A percentile compares a stretch with the other conserved stretches of the same genome.
Evolutionary conservation across 2,797 vertebrate species (phyloP).

Genomic region (Anguilla obscura): DNA sequence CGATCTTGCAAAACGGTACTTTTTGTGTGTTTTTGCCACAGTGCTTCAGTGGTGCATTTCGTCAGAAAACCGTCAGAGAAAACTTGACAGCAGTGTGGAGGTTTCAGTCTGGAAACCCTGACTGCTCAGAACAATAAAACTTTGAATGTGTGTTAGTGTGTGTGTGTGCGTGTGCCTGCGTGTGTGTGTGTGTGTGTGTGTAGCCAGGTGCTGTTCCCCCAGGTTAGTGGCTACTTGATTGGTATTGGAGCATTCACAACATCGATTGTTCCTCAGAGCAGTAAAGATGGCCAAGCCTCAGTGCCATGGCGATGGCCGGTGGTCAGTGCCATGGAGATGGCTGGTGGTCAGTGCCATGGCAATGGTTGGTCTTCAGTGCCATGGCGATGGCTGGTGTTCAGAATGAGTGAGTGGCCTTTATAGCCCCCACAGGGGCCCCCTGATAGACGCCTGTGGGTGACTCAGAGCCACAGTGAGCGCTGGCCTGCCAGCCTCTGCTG

Average conservation of each 20-base stretch:
- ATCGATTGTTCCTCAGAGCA: neutral
- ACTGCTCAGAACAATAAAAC: too few species aligned
- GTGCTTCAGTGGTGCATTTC: neutral
- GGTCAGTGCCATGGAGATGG: too few species aligned
- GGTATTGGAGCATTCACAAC: neutral
- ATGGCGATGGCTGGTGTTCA: neutral
- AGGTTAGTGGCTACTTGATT: neutral
- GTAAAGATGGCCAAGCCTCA: neutral
- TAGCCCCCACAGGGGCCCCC: neutral
- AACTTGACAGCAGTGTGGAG: too few species aligned
- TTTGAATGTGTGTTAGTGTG: too few species aligned
- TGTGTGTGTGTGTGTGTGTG: too few species aligned
- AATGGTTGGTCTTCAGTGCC: neutral
- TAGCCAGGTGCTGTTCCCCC: too few species aligned
- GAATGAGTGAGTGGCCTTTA: neutral
- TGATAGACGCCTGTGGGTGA: neutral
- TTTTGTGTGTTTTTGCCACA: neutral
- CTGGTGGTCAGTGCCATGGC: too few species aligned
- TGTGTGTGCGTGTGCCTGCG: too few species aligned
- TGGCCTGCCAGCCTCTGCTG: neutral
- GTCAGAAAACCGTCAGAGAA: neutral
- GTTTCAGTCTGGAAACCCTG: too few species aligned
- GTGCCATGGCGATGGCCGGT: neutral
- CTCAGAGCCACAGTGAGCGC: neutral
- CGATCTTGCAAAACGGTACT: neutral